Conservation (phyloP, 1,140 invertebrate genomes). For the Bombus difficillimus region DNA sequence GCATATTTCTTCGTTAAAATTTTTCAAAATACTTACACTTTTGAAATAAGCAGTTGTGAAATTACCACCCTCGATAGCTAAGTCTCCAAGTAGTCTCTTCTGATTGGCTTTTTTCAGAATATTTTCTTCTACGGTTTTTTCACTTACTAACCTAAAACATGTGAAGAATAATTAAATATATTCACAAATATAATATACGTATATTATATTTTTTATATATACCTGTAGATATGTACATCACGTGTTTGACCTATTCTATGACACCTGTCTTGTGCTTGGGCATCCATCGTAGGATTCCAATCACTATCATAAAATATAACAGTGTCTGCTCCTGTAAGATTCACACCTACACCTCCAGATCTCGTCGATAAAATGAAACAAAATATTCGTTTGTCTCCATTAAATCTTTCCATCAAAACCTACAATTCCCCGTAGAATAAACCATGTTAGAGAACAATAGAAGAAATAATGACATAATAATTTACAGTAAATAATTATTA, state of each 20-base stretch:
- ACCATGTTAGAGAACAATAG: not conserved
- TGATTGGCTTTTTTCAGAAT: constrained; percentile 99
- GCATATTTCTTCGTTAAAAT: not conserved
- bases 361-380: constrained; percentile 99
- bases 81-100: constrained; percentile 96
- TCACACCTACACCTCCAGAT: constrained; percentile 98
- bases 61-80: constrained; percentile 99
- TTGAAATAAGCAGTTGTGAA: constrained; percentile 99
- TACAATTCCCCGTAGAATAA: constrained; percentile 69
- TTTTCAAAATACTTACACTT: constrained; percentile 85
- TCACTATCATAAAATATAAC: constrained; percentile 99
- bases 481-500: constrained; percentile 69
- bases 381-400: constrained; percentile 97
- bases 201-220: constrained; percentile 21
- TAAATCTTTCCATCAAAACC: constrained; percentile 98
- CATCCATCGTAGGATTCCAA: constrained; percentile 99
- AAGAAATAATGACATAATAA: not conserved
- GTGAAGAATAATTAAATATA: constrained; percentile 53
- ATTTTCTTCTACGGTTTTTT: constrained; percentile 99
- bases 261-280: constrained; percentile 98
- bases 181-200: constrained; percentile 27
- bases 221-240: constrained; percentile 99
- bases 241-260: constrained; percentile 99
- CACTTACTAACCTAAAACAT: constrained; percentile 91
- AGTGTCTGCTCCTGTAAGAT: constrained; percentile 99